Evolutionary conservation across 2,113 vertebrate genomes (phyloP), one percentile per base, ranked within the genome.

Genomic region (Polypterus bichir): DNA sequence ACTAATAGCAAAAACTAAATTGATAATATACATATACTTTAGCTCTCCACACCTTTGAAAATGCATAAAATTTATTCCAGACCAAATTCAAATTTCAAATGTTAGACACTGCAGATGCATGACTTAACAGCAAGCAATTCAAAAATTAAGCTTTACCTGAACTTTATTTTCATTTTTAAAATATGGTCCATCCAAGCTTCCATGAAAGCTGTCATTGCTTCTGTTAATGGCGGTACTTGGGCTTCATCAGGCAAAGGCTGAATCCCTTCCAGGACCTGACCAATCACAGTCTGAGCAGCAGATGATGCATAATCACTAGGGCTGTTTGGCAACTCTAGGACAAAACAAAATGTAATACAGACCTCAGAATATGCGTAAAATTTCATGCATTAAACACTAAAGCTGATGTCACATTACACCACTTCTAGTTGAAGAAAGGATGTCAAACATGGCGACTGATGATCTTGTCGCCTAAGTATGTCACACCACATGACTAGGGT

Each of bases 161-260:
- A 94, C 48, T 81, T 91, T 74, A 94, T 92, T 65, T 78, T 78
- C 48, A 77, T 81, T 10, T 76, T 80, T 44, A 96, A 81, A 64
- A 96, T 92, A 71, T 93, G 88, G 45, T 92, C 88, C 78, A 96
- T 90, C 92, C 92, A 96, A 3, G 90, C 89, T 67, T 89, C 89
- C 79, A 92, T 75, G 72, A 91, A 88, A 7, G 90, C 91, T 0
- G 88, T 92, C 68, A 81, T 83, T 0, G 83, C 87, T 51, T 83
- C 78, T 3, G 81, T 74, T 59, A 96, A 76, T 1, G 84, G 68
- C 9, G 82, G 76, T 1, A 65, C 70, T 56, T 88, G 80, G 44
- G 80, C 79, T 0, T 91, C 81, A 0, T 76, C 79, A 1, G 89
- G 77, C 59, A 96, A 49, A 3, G 75, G 78, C 51, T 72, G 86